Percentiles rank a stretch among this genome's conserved stretches.
These are phyloP conservation scores for Tenthredo distinguenda DNA, from an alignment of 2,888 invertebrate genomes.

Conservation along the genomic window DNA sequence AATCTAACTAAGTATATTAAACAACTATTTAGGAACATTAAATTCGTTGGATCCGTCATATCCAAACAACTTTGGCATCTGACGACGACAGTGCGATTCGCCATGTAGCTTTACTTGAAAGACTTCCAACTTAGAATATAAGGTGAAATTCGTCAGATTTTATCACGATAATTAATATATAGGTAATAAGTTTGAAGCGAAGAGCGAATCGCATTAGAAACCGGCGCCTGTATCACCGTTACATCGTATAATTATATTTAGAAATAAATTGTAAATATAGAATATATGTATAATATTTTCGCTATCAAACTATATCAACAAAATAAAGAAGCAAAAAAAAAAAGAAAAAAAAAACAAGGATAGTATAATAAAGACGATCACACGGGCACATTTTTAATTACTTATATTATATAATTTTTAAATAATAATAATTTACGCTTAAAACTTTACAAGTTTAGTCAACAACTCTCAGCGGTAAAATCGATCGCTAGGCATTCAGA, in stretches of 20 bases:
- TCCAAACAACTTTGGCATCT: conserved; percentile 50
- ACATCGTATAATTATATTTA: conserved; percentile 18
- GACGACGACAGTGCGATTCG: conserved; percentile 43
- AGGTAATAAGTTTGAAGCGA: background rate
- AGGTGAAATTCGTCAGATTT: conserved; percentile 4
- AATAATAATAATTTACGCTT: conserved; percentile 71
- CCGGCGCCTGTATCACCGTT: conserved; percentile 19
- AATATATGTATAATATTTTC: conserved; percentile 34
- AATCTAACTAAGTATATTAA: conserved; percentile 10
- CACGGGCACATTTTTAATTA: conserved; percentile 63
- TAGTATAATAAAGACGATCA: conserved; percentile 52
- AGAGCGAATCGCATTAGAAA: conserved; percentile 32
- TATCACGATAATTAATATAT: background rate
- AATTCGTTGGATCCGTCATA: conserved; percentile 46
- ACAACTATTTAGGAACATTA: conserved; percentile 49
- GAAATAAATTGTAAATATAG: conserved; percentile 39
- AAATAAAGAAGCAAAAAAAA: conserved; percentile 25
- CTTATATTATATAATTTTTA: conserved; percentile 58
- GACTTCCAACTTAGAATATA: background rate
- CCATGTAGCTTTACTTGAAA: background rate
- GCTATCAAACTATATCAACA: background rate
- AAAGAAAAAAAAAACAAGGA: conserved; percentile 7
- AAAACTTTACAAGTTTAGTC: conserved; percentile 63
- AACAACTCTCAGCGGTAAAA: conserved; percentile 74
- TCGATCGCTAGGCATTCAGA: conserved; percentile 70